phyloP scores from a whole-genome alignment of 1,140 invertebrate genomes.

The Temnothorax nylanderi region DNA sequence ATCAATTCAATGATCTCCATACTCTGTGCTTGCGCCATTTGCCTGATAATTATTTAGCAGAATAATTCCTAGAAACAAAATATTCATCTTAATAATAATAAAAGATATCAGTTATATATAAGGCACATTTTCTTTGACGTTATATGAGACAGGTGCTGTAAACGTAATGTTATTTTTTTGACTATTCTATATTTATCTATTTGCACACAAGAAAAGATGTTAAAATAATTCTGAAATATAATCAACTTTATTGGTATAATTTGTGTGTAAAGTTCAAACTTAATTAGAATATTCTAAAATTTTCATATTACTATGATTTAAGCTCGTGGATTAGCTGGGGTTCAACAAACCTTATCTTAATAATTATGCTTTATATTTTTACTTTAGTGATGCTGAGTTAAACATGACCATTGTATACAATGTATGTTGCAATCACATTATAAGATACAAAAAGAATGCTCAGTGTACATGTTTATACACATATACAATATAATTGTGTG shows the following conservation, averaged over 20 bases:
- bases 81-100: background rate
- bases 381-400: background rate
- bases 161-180: no score
- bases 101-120: background rate
- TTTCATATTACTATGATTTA: no score
- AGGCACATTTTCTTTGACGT: background rate
- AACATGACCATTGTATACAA: background rate
- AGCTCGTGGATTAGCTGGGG: no score
- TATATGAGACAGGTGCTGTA: no score
- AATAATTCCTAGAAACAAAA: background rate
- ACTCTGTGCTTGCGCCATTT: background rate
- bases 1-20: constrained; percentile 82
- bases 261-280: background rate
- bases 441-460: background rate
- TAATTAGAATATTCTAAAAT: no score
- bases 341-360: no score
- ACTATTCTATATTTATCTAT: no score
- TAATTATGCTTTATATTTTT: background rate
- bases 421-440: background rate
- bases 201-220: background rate
- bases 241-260: no score
- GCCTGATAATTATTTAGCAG: background rate
- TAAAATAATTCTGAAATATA: no score
- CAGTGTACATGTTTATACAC: no score
- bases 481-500: background rate